These are phyloP conservation scores for Falco naumanni DNA, from an alignment of 2,797 vertebrate genomes.

Conservation along the genomic window DNA sequence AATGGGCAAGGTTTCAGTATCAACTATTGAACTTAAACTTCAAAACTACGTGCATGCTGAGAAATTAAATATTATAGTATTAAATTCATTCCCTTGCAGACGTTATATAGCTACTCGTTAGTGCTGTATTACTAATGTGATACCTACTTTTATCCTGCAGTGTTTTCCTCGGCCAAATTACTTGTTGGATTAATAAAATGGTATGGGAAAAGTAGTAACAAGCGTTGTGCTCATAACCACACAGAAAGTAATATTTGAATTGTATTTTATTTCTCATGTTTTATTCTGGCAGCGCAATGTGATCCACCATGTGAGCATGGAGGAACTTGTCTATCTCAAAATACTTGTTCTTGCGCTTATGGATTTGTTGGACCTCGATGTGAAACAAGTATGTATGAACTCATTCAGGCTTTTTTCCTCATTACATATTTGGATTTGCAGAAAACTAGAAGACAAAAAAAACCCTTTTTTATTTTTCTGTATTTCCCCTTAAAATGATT, in stretches of 20 bases:
- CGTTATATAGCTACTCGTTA: not conserved
- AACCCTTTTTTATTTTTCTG: not conserved
- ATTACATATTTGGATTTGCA: not conserved
- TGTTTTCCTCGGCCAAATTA: not conserved
- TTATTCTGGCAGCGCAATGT: conserved; percentile 71
- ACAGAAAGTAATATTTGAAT: not conserved
- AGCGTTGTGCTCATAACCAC: not conserved
- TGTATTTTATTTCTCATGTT: not conserved
- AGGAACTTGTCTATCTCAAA: conserved; percentile 80
- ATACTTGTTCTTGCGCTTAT: conserved; percentile 84
- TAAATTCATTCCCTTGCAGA: not conserved
- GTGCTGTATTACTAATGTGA: not conserved
- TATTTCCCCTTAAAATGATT: conserved; percentile 9
- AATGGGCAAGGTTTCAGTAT: not conserved
- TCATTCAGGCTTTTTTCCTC: not conserved
- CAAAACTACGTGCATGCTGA: not conserved
- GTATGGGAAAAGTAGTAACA: not conserved
- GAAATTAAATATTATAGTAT: not conserved
- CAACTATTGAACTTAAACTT: not conserved
- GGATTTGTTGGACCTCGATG: conserved; percentile 84
- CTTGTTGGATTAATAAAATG: not conserved
- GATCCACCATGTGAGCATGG: conserved; percentile 78
- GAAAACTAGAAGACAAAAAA: not conserved
- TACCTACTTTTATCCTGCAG: not conserved
- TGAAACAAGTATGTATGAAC: conserved; percentile 73